Conservation (phyloP, 1,140 invertebrate genomes). For the Oedothorax gibbosus region DNA sequence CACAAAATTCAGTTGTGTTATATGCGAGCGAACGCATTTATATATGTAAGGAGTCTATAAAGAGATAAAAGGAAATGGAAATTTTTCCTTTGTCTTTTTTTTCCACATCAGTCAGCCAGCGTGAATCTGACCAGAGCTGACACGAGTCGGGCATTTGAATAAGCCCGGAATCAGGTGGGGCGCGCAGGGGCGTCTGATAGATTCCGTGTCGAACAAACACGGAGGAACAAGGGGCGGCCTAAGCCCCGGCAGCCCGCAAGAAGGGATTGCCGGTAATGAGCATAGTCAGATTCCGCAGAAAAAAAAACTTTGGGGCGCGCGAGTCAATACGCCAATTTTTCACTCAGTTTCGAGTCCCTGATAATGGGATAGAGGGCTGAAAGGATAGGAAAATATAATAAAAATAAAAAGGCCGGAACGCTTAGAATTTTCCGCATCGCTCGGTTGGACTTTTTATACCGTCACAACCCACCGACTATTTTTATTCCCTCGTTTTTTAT, state of each 20-base stretch:
- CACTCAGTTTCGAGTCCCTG: constrained; percentile 52
- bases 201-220: constrained; percentile 60
- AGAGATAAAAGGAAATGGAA: constrained; percentile 37
- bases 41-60: constrained; percentile 51
- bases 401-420: constrained; percentile 48
- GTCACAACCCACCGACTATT: constrained; percentile 54
- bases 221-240: constrained; percentile 43
- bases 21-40: background rate
- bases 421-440: constrained; percentile 60
- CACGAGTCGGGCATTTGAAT: constrained; percentile 60
- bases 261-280: constrained; percentile 57
- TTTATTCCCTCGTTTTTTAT: constrained; percentile 23
- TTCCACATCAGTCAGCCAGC: constrained; percentile 51
- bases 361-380: constrained; percentile 29
- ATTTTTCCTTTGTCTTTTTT: constrained; percentile 21
- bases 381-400: constrained; percentile 39
- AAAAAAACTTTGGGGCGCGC: constrained; percentile 25
- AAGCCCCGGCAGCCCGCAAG: constrained; percentile 25
- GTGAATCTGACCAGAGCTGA: constrained; percentile 57
- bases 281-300: constrained; percentile 50
- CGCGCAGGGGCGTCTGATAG: constrained; percentile 45
- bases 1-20: no score
- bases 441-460: constrained; percentile 56
- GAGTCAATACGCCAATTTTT: constrained; percentile 61
- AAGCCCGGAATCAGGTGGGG: constrained; percentile 19